Evolutionary conservation across 1,140 invertebrate species (phyloP), one percentile per base, ranked within the genome.

Genomic region (Leptopilina clavipes): DNA sequence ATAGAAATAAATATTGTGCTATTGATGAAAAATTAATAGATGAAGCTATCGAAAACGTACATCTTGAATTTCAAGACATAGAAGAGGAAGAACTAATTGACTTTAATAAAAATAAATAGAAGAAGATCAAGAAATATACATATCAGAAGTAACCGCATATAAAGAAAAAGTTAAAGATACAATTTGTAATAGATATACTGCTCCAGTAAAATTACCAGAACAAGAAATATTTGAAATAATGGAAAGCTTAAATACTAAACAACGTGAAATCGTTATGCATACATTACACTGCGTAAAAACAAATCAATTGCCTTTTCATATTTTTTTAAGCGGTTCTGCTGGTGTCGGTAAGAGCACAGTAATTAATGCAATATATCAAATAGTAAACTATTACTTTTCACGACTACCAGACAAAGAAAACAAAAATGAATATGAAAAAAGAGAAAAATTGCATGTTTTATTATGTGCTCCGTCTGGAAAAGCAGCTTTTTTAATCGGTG

Each of bases 401-500:
- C 75, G 79, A 43, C 2, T 70, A 59, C 70, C 59, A 17, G 81
- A 78, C 59, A 17, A 11, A 43, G 48, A 52, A n/a, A 52, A 52
- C 6, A 52, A 52, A 52, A 52, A 52, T 52, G 14, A 52, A 52
- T 52, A 52, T 52, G n/a, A 52, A 52, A 73, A 82, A 54, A 65
- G 17, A 25, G 78, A 81, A 40, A 40, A 31, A 65, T 31, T 77
- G 12, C 76, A 79, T 76, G 82, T 86, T 22, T 59, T 88, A 19
- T 70, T 88, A 70, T 77, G 81, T 59, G 86, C 86, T 22, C 79
- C 82, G 59, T 72, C 75, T 8, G 87, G 88, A 9, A 88, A 87
- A 80, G 88, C 88, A n/a, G 87, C 88, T 9, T 83, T 81, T 74
- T 71, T 82, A 25, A 84, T 89, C 22, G 74, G 70, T 59, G 88